Conservation (phyloP, 2,888 invertebrate species). For the Drosophila antonietae region DNA sequence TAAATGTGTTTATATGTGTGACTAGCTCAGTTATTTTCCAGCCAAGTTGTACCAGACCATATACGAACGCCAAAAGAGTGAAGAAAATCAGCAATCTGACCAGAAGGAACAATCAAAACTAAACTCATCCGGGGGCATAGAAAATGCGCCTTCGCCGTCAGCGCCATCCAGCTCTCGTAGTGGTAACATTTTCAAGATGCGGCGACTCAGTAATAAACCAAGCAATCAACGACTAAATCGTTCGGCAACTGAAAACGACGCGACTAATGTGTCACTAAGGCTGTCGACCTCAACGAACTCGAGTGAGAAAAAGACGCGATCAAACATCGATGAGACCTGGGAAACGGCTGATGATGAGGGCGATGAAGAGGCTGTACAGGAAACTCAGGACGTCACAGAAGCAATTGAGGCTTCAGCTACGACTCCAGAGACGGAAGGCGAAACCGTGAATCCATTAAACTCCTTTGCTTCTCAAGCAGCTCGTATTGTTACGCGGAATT, state of each 20-base stretch:
- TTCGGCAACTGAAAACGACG: constrained; percentile 28
- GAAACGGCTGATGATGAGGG: constrained; percentile 81
- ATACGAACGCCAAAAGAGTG: constrained; percentile 49
- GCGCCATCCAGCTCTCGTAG: constrained; percentile 48
- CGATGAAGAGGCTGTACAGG: constrained; percentile 47
- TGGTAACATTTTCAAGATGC: constrained; percentile 29
- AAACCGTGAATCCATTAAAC: constrained; percentile 10
- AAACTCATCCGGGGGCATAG: constrained; percentile 10
- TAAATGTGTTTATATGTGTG: not conserved
- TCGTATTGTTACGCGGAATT: constrained; percentile 78
- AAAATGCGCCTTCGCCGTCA: constrained; percentile 36
- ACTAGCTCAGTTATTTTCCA: constrained; percentile 16
- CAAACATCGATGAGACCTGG: constrained; percentile 74
- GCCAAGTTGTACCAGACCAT: constrained; percentile 49
- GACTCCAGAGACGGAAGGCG: not conserved
- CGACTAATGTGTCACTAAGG: constrained; percentile 31
- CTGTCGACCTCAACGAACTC: constrained; percentile 1
- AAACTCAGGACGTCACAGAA: constrained; percentile 1
- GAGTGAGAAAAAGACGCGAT: constrained; percentile 12
- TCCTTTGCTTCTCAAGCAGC: constrained; percentile 69
- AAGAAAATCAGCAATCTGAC: constrained; percentile 28
- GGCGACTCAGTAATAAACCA: constrained; percentile 28
- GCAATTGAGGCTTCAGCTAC: constrained; percentile 8
- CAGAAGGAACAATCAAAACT: constrained; percentile 23
- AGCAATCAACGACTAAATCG: constrained; percentile 38